Evolutionary conservation across 2,797 vertebrate species (phyloP).

Genomic region (Pangasius larnaudii): DNA sequence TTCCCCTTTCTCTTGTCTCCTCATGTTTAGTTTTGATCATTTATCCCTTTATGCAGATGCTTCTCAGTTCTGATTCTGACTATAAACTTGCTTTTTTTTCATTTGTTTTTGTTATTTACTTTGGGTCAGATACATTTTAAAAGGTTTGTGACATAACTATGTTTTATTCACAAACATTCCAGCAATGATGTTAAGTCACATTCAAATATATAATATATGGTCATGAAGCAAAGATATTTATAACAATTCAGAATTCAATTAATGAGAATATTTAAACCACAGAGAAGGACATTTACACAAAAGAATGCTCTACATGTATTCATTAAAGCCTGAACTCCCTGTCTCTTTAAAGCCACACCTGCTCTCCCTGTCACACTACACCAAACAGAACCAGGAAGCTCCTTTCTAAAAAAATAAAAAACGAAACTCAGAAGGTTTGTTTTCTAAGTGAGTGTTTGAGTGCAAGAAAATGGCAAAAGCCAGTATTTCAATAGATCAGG

Average conservation of each 20-base stretch:
- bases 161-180: background rate
- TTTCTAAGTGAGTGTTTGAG: background rate
- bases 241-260: background rate
- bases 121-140: background rate
- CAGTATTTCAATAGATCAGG: background rate
- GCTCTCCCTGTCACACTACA: background rate
- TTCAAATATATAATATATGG: background rate
- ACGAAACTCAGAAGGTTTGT: background rate
- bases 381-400: background rate
- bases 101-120: background rate
- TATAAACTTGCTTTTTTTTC: background rate
- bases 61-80: background rate
- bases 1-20: background rate
- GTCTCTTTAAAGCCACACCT: background rate
- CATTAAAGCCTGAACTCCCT: background rate
- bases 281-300: background rate
- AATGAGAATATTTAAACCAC: background rate
- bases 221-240: background rate
- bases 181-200: background rate
- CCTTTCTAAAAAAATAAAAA: background rate
- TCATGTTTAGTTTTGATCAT: background rate
- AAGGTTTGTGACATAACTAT: background rate
- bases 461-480: background rate
- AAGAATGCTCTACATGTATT: background rate
- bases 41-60: background rate